Evolutionary conservation across 2,888 invertebrate genomes (phyloP).

Genomic region (Limenitis camilla): DNA sequence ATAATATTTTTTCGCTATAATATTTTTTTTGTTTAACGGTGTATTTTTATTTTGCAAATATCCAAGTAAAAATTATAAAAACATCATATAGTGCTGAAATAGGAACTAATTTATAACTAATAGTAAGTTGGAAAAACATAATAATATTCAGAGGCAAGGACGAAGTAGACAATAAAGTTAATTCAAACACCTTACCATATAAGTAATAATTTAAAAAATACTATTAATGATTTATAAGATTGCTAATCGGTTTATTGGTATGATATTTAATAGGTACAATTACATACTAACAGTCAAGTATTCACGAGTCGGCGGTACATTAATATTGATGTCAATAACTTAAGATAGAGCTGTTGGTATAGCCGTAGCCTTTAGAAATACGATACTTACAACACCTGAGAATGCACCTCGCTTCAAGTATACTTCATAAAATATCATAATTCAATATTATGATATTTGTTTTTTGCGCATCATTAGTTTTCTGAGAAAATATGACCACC

Average conservation of each 20-base stretch:
- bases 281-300: slow-evolving; percentile 16
- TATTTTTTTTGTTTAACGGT: no score
- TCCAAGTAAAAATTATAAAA: no score
- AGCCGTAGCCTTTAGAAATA: slow-evolving; percentile 18
- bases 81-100: no score
- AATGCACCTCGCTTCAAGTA: slow-evolving; percentile 33
- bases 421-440: slow-evolving; percentile 7
- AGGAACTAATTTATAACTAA: no score
- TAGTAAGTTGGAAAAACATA: no score
- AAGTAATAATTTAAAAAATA: slow-evolving; percentile 1
- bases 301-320: slow-evolving; percentile 6
- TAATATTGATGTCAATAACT: slow-evolving; percentile 19
- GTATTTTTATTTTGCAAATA: no score
- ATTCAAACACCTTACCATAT: not conserved
- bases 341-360: slow-evolving; percentile 14
- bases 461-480: not conserved
- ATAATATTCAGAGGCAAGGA: no score
- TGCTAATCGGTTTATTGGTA: slow-evolving; percentile 17
- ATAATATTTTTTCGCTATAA: no score
- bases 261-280: slow-evolving; percentile 19
- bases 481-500: not conserved
- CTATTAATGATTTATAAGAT: slow-evolving; percentile 8
- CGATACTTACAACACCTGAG: slow-evolving; percentile 42
- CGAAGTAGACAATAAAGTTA: no score
- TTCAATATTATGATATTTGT: slow-evolving; percentile 3